Evolutionary conservation across 2,113 vertebrate genomes (phyloP), one percentile per base, ranked within the genome.

Genomic region (Murina feae): DNA sequence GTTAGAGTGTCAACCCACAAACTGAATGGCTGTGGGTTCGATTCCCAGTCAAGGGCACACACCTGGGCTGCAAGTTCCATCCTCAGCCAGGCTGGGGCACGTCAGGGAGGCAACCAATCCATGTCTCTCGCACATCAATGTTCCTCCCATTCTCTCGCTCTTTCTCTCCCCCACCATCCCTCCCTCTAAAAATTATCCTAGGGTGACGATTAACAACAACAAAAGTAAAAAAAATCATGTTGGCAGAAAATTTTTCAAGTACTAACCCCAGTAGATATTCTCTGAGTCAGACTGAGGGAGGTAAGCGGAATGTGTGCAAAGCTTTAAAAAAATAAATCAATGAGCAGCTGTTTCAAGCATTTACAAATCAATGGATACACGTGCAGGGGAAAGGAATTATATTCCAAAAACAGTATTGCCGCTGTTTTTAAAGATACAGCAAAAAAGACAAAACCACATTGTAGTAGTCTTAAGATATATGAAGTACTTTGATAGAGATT

Each of bases 361-460:
- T 85, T 85, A 92, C 17, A 93, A 96, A 51, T 78, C 84, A 96
- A 76, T 28, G 13, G 32, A 91, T 35, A 28, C 20, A 58, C 35
- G n/a, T 60, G 18, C 39, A 81, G 44, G 20, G 53, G 16, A 79
- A 93, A 83, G 25, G 37, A 87, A 84, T 20, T 75, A 51, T 37
- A 83, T 84, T 96, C 66, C 94, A 42, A 90, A 76, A 94, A 78
- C 30, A 63, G 83, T 42, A 79, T 2, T 76, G 16, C 9, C 83
- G 65, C 10, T 81, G n/a, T 93, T 32, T 74, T 68, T 39, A 84
- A 66, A 94, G 28, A 51, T 86, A 20, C n/a, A 86, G 32, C 81
- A 68, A 92, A 87, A 89, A 89, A 94, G 68, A 94, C 63, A 89
- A 68, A 95, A 51, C 68, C 85, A 35, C 47, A 87, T 58, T 58